phyloP scores from a whole-genome alignment of 2,797 vertebrate species.

The Babyrousa celebensis region DNA sequence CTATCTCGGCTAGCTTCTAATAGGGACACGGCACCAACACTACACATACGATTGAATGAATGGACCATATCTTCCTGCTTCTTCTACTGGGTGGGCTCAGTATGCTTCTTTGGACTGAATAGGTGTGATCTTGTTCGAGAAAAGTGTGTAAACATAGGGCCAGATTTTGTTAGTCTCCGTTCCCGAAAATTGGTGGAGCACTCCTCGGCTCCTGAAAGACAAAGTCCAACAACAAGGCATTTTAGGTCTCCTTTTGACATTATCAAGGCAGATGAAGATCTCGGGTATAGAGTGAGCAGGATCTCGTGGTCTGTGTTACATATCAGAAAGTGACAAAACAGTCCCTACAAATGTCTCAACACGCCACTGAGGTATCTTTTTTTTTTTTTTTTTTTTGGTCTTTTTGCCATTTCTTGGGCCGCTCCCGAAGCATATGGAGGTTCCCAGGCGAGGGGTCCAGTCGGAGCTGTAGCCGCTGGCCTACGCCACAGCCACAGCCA shows the following conservation, averaged over 20 bases:
- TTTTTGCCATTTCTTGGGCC: no score
- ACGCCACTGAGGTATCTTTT: not conserved
- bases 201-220: conserved; percentile 94
- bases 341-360: not conserved
- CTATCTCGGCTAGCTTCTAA: conserved; percentile 28
- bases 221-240: conserved; percentile 47
- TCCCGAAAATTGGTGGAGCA: conserved; percentile 97
- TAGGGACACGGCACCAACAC: conserved; percentile 81
- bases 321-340: not conserved
- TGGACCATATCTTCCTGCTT: conserved; percentile 39
- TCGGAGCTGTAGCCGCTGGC: no score
- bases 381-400: no score
- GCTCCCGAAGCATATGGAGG: no score
- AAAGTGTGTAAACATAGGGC: conserved; percentile 96
- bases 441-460: no score
- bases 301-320: not conserved
- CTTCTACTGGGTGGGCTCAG: conserved; percentile 80
- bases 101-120: conserved; percentile 89
- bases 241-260: not conserved
- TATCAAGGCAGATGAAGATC: not conserved
- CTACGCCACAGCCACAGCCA: no score
- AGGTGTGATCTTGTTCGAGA: conserved; percentile 94
- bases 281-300: not conserved
- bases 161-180: conserved; percentile 98
- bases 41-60: conserved; percentile 70